phyloP scores from a whole-genome alignment of 2,888 invertebrate species.

The Drosophila austrosaltans region DNA sequence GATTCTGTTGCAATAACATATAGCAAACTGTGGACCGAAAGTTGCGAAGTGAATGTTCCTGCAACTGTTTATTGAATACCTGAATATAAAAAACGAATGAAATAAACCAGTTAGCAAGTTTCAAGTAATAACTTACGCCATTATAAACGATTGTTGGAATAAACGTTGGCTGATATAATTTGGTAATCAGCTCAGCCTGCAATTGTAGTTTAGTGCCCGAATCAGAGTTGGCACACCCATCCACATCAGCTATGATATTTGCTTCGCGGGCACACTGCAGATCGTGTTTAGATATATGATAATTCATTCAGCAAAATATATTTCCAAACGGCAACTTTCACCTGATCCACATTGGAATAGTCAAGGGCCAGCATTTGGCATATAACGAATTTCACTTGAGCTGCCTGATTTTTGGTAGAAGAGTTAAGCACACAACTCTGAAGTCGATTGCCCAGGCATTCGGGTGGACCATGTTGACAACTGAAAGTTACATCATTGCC shows the following conservation, averaged over 20 bases:
- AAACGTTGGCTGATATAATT: slow-evolving; percentile 82
- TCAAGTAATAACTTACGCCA: slow-evolving; percentile 81
- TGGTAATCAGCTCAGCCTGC: slow-evolving; percentile 84
- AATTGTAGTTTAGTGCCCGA: slow-evolving; percentile 84
- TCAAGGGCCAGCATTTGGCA: slow-evolving; percentile 85
- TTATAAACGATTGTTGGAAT: slow-evolving; percentile 85
- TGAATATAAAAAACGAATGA: slow-evolving; percentile 47
- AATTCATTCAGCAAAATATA: slow-evolving; percentile 46
- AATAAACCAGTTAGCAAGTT: slow-evolving; percentile 53
- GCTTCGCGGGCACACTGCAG: slow-evolving; percentile 83
- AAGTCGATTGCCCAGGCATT: slow-evolving; percentile 87
- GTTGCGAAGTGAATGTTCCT: slow-evolving; percentile 83
- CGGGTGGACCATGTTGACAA: slow-evolving; percentile 87
- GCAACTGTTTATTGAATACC: slow-evolving; percentile 83
- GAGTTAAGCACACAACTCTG: slow-evolving; percentile 86
- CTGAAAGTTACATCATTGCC: slow-evolving; percentile 83
- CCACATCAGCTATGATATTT: slow-evolving; percentile 82
- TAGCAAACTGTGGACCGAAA: slow-evolving; percentile 83
- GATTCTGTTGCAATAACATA: slow-evolving; percentile 62
- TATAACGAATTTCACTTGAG: slow-evolving; percentile 84
- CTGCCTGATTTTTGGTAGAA: slow-evolving; percentile 80
- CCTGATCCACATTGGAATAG: slow-evolving; percentile 80
- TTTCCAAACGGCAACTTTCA: slow-evolving; percentile 38
- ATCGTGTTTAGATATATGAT: slow-evolving; percentile 16
- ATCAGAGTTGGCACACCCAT: slow-evolving; percentile 82